Conservation (phyloP, 2,113 vertebrate species). For the Scomber scombrus region DNA sequence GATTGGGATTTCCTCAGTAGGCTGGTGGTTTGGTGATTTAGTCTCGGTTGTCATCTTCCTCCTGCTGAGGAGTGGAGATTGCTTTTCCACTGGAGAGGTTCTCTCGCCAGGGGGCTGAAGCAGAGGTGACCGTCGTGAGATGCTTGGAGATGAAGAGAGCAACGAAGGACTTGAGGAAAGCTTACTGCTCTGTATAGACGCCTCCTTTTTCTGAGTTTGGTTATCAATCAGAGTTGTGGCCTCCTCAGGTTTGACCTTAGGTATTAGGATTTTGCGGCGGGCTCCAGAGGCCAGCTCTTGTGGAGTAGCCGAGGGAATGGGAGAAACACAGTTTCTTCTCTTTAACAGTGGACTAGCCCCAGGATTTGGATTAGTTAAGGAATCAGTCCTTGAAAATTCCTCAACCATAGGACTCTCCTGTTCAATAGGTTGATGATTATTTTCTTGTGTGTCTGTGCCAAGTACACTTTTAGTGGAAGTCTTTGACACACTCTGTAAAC, state of each 20-base stretch:
- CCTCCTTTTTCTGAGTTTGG: constrained; percentile 53
- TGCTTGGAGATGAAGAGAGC: constrained; percentile 82
- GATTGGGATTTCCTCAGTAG: constrained; percentile 48
- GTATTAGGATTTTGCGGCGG: constrained; percentile 91
- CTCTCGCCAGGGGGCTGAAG: constrained; percentile 77
- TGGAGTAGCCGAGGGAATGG: constrained; percentile 91
- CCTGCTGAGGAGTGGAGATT: constrained; percentile 84
- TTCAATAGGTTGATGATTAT: not conserved
- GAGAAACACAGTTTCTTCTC: constrained; percentile 66
- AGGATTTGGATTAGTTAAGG: constrained; percentile 17
- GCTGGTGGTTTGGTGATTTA: constrained; percentile 78
- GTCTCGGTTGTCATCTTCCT: constrained; percentile 86
- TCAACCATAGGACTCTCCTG: constrained; percentile 32
- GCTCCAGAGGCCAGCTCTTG: constrained; percentile 95
- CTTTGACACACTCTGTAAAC: not conserved
- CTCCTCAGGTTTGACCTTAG: constrained; percentile 84
- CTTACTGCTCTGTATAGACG: constrained; percentile 32
- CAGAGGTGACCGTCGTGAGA: constrained; percentile 73
- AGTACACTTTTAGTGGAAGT: not conserved
- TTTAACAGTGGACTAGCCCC: constrained; percentile 75
- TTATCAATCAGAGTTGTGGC: constrained; percentile 9
- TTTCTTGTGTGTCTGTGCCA: constrained; percentile 1
- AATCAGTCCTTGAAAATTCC: constrained; percentile 14
- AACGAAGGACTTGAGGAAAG: constrained; percentile 63
- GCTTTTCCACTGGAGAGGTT: constrained; percentile 78